These are phyloP conservation scores for Euwallacea similis DNA, from an alignment of 1,140 invertebrate genomes.

Conservation along the genomic window DNA sequence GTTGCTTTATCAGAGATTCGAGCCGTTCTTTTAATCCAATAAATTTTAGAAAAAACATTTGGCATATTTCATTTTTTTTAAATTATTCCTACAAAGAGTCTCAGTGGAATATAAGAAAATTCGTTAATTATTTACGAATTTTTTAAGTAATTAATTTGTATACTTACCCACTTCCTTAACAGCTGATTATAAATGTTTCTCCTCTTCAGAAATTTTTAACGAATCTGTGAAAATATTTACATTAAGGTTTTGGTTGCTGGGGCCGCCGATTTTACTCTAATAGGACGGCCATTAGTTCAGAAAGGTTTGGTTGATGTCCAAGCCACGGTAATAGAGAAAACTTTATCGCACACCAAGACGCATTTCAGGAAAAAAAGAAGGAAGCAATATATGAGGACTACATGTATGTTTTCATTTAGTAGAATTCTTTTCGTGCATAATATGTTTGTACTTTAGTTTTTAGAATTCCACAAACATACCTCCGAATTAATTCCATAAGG, in stretches of 20 bases:
- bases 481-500: constrained; percentile 73
- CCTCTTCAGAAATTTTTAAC: too few species aligned
- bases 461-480: constrained; percentile 68
- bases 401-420: constrained; percentile 60
- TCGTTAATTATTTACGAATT: too few species aligned
- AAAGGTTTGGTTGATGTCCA: constrained; percentile 73
- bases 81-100: too few species aligned
- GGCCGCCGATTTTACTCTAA: constrained; percentile 80
- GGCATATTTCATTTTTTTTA: too few species aligned
- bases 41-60: too few species aligned
- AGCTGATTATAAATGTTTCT: too few species aligned
- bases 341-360: constrained; percentile 79
- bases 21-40: too few species aligned
- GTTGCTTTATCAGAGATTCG: too few species aligned
- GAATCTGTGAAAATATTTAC: background rate
- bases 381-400: constrained; percentile 76
- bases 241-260: constrained; percentile 74
- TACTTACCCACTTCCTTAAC: background rate
- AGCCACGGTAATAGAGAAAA: constrained; percentile 89
- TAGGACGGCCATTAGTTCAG: constrained; percentile 81
- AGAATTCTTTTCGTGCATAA: background rate
- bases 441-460: constrained; percentile 57
- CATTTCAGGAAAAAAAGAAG: constrained; percentile 73
- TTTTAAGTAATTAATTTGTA: constrained; percentile 10
- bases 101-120: too few species aligned